These are phyloP conservation scores for Ameiurus melas DNA, from an alignment of 2,113 vertebrate species.

Conservation along the genomic window DNA sequence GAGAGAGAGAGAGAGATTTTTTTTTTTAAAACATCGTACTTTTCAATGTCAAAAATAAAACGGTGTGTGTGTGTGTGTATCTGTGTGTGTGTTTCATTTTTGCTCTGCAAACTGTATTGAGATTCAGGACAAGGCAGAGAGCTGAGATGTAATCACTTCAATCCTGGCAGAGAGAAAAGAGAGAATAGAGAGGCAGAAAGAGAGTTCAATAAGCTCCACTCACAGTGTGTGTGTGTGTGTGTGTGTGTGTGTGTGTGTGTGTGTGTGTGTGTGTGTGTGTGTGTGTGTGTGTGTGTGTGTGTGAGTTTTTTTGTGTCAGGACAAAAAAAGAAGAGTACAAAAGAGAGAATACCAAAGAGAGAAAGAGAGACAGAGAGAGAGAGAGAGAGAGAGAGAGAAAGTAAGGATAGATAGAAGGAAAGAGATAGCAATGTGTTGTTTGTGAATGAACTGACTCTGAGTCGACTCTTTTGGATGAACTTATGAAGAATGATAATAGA, in stretches of 20 bases:
- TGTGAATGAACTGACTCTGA: neutral
- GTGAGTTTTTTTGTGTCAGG: too few relatives aligned
- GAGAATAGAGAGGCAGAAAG: neutral
- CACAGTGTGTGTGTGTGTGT: too few relatives aligned
- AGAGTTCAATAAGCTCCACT: neutral
- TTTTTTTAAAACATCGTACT: neutral
- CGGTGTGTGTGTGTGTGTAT: neutral
- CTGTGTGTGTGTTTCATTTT: neutral
- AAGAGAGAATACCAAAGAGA: neutral
- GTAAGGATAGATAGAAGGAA: neutral
- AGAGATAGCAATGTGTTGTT: neutral
- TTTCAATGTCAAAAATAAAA: neutral
- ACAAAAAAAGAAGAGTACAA: neutral
- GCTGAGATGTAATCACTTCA: constrained; percentile 60
- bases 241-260: neutral
- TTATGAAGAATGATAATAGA: neutral
- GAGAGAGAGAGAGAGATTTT: neutral
- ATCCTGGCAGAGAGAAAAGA: constrained; percentile 54
- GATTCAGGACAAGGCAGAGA: constrained; percentile 60
- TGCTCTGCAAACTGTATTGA: constrained; percentile 55
- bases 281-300: neutral
- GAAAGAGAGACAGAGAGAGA: neutral
- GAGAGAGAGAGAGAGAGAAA: neutral
- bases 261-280: neutral
- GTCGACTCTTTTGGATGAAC: neutral